Conservation (phyloP, 2,888 invertebrate species). For the Caenorhabditis drosophilae region DNA sequence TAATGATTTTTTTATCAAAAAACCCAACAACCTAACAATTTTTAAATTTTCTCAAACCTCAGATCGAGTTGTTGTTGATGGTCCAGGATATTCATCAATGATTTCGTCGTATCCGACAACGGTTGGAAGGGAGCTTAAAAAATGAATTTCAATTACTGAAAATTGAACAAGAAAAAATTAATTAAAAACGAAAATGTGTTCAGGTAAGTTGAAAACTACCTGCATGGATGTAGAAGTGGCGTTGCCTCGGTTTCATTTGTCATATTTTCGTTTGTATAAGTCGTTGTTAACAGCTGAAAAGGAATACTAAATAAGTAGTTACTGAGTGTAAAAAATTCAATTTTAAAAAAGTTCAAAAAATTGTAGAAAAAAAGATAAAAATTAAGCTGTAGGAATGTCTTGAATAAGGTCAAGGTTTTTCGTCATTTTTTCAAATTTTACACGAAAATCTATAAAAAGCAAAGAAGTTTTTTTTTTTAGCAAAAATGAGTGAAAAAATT, state of each 20-base stretch:
- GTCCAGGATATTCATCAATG: constrained; percentile 25
- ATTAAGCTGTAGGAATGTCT: not conserved
- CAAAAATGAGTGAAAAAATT: too few species aligned
- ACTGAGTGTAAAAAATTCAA: not conserved
- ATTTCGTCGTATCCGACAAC: constrained; percentile 35
- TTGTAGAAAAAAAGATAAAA: not conserved
- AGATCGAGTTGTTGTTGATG: constrained; percentile 7
- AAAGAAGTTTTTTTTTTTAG: too few species aligned
- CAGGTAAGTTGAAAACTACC: constrained; percentile 6
- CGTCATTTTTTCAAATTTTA: too few species aligned
- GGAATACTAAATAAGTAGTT: too few species aligned
- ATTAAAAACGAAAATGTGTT: too few species aligned
- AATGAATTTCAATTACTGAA: not conserved
- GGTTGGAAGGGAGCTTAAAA: constrained; percentile 44
- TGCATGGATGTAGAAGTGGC: constrained; percentile 28
- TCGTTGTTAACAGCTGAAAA: constrained; percentile 16
- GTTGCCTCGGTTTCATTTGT: constrained; percentile 17
- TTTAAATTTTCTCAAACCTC: constrained; percentile 3
- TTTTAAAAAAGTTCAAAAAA: too few species aligned
- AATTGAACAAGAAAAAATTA: too few species aligned
- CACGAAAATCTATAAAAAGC: too few species aligned
- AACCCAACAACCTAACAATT: too few species aligned
- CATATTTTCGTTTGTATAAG: constrained; percentile 6
- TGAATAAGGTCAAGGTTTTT: too few species aligned
- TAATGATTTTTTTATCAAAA: not conserved